Percentiles rank a stretch among this genome's conserved stretches.
Evolutionary conservation across 2,113 vertebrate species (phyloP).

Genomic region (Leptobrachium ailaonicum): DNA sequence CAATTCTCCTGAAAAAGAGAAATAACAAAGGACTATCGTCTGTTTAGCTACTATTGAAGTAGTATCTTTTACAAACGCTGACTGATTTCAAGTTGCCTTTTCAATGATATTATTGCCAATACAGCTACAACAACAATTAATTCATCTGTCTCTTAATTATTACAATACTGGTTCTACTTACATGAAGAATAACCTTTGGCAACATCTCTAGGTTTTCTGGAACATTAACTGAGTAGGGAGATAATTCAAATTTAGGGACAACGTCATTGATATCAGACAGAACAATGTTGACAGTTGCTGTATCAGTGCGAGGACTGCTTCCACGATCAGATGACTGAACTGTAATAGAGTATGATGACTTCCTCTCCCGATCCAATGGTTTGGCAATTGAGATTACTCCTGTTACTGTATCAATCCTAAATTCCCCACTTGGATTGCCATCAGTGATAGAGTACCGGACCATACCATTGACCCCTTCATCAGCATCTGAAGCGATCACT

Average conservation of each 20-base stretch:
- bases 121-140: too few relatives aligned
- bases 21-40: too few relatives aligned
- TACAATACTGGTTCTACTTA: slow-evolving; percentile 56
- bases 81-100: too few relatives aligned
- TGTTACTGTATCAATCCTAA: slow-evolving; percentile 89
- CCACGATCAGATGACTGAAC: slow-evolving; percentile 87
- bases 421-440: slow-evolving; percentile 75
- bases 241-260: slow-evolving; percentile 83
- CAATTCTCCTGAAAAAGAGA: too few relatives aligned
- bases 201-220: slow-evolving; percentile 81
- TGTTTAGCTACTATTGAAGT: too few relatives aligned
- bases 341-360: slow-evolving; percentile 72
- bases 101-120: too few relatives aligned
- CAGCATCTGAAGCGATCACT: slow-evolving; percentile 80
- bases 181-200: slow-evolving; percentile 86
- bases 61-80: too few relatives aligned
- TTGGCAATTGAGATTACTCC: slow-evolving; percentile 87
- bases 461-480: slow-evolving; percentile 90
- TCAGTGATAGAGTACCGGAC: slow-evolving; percentile 81
- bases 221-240: slow-evolving; percentile 83
- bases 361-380: slow-evolving; percentile 83
- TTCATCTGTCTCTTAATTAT: too few relatives aligned
- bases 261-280: slow-evolving; percentile 89
- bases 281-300: slow-evolving; percentile 75
- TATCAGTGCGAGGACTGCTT: slow-evolving; percentile 81